Percentiles rank a stretch among this genome's conserved stretches.
phyloP scores from a whole-genome alignment of 2,888 invertebrate genomes.

The Plebejus anna region DNA sequence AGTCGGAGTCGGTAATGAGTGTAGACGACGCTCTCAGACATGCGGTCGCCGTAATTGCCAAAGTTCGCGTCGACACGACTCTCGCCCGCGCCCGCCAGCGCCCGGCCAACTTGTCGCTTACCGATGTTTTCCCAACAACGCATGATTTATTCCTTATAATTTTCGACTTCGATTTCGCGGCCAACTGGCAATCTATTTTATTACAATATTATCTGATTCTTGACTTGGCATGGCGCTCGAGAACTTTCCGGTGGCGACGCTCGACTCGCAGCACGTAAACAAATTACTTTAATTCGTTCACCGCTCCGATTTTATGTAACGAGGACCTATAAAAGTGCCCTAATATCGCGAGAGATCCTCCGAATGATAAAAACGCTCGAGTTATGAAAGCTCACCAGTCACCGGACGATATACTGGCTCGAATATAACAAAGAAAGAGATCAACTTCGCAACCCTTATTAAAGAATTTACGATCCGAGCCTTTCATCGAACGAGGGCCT shows the following conservation, averaged over 20 bases:
- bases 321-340: background rate
- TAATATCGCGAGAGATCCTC: conserved; percentile 2
- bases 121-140: conserved; percentile 71
- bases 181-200: conserved; percentile 17
- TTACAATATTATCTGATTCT: conserved; percentile 22
- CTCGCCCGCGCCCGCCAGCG: conserved; percentile 43
- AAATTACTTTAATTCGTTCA: conserved; percentile 6
- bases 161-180: conserved; percentile 22
- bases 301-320: conserved; percentile 14
- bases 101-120: conserved; percentile 62
- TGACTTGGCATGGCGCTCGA: background rate
- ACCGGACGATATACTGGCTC: background rate
- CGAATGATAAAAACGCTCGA: conserved; percentile 8
- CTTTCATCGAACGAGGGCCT: conserved; percentile 43
- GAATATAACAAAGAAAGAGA: conserved; percentile 20
- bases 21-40: conserved; percentile 75
- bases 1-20: conserved; percentile 74
- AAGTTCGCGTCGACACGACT: conserved; percentile 68
- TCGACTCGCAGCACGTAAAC: conserved; percentile 6
- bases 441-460: conserved; percentile 19
- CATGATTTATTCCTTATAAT: conserved; percentile 47
- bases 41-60: conserved; percentile 79
- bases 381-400: conserved; percentile 6
- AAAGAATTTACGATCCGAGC: conserved; percentile 45
- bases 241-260: conserved; percentile 5